Evolutionary conservation across 2,797 vertebrate genomes (phyloP).

Genomic region (Crenichthys baileyi): DNA sequence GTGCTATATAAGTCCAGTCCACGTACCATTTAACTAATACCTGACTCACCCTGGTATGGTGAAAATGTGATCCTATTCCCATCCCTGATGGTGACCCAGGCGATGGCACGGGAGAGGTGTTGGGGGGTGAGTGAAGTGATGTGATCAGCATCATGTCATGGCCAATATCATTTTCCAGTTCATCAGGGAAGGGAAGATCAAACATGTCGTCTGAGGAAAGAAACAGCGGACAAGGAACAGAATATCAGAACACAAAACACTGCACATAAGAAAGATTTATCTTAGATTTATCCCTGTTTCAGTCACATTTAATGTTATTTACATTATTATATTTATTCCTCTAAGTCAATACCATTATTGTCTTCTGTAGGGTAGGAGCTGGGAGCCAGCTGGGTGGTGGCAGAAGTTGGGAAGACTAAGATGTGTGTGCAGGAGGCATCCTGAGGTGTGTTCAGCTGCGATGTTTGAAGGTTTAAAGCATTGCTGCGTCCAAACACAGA

Average conservation of each 20-base stretch:
- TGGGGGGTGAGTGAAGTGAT: conserved; percentile 94
- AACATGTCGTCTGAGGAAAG: conserved; percentile 85
- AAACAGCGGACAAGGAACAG: background rate
- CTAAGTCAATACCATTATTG: conserved; percentile 84
- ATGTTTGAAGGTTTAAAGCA: conserved; percentile 94
- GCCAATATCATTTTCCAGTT: conserved; percentile 94
- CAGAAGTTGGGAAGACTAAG: conserved; percentile 96
- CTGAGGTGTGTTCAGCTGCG: conserved; percentile 97
- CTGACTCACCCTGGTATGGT: conserved; percentile 89
- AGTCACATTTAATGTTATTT: background rate
- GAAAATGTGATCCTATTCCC: conserved; percentile 92
- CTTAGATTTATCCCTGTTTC: background rate
- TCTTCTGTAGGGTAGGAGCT: conserved; percentile 95
- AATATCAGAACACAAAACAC: background rate
- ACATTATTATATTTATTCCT: background rate
- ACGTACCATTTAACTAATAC: background rate
- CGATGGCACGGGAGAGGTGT: conserved; percentile 93
- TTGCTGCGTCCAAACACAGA: conserved; percentile 98
- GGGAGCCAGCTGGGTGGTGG: conserved; percentile 93
- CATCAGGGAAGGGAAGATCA: conserved; percentile 84
- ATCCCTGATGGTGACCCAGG: conserved; percentile 94
- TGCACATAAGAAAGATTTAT: no score
- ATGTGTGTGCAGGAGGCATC: conserved; percentile 98
- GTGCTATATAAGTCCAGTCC: no score
- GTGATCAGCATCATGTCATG: conserved; percentile 93